Evolutionary conservation across 1,140 invertebrate genomes (phyloP).

Genomic region (Eriosoma lanigerum): DNA sequence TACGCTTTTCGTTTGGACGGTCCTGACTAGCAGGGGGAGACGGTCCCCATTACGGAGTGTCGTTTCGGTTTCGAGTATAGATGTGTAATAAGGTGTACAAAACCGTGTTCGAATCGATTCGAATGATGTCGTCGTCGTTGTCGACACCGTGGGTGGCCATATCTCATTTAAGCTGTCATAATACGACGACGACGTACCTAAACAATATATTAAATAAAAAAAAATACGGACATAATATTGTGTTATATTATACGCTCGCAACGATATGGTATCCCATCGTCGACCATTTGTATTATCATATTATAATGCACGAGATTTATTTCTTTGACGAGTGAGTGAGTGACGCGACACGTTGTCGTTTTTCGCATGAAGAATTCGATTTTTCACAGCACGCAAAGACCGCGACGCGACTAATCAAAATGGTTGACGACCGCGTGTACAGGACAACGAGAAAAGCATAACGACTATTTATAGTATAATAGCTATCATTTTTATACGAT

Average conservation of each 20-base stretch:
- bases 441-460: too few relatives aligned
- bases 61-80: constrained; percentile 23
- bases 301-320: too few relatives aligned
- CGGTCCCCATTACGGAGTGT: constrained; percentile 22
- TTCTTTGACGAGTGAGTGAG: too few relatives aligned
- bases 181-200: background rate
- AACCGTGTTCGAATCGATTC: constrained; percentile 44
- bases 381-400: constrained; percentile 7
- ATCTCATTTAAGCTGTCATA: background rate
- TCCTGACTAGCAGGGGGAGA: background rate
- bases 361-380: constrained; percentile 44
- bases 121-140: background rate
- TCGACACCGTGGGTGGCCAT: constrained; percentile 3
- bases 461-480: too few relatives aligned
- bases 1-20: background rate
- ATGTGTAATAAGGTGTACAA: constrained; percentile 1
- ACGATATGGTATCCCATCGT: background rate
- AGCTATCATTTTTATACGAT: too few relatives aligned
- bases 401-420: background rate
- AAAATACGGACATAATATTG: background rate
- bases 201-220: background rate
- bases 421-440: constrained; percentile 13
- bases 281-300: too few relatives aligned
- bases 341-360: constrained; percentile 23
- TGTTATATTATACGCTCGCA: background rate